Percentiles rank a stretch among this genome's conserved stretches.
phyloP scores from a whole-genome alignment of 1,140 invertebrate species.

The Dreissena polymorpha region DNA sequence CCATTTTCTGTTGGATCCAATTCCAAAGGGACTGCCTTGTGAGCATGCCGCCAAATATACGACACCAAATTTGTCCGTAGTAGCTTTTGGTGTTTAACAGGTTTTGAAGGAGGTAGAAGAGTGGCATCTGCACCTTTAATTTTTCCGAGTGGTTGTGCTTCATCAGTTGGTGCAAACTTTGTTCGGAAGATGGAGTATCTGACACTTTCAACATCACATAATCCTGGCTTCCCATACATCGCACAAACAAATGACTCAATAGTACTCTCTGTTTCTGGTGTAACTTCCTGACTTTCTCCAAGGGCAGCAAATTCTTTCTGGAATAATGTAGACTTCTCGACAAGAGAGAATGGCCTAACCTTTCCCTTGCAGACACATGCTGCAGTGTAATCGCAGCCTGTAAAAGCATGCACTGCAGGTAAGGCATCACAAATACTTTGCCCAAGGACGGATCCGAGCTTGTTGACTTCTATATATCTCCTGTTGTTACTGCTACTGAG shows the following conservation, averaged over 20 bases:
- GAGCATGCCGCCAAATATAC: slow-evolving; percentile 24
- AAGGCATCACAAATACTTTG: slow-evolving; percentile 24
- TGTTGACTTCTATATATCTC: slow-evolving; percentile 22
- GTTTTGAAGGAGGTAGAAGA: slow-evolving; percentile 30
- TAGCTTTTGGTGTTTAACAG: neutral
- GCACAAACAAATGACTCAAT: slow-evolving; percentile 28
- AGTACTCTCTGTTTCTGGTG: neutral
- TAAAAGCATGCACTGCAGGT: slow-evolving; percentile 41
- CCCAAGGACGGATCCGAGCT: slow-evolving; percentile 6
- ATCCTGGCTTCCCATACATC: slow-evolving; percentile 24
- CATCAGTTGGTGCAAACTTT: slow-evolving; percentile 28
- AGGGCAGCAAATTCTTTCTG: slow-evolving; percentile 4
- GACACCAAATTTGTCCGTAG: slow-evolving; percentile 1
- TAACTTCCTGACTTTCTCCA: neutral
- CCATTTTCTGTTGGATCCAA: neutral
- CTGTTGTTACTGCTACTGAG: slow-evolving; percentile 18
- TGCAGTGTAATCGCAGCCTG: slow-evolving; percentile 46
- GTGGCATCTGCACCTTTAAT: slow-evolving; percentile 36
- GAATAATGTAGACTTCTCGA: slow-evolving; percentile 13
- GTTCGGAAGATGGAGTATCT: slow-evolving; percentile 21
- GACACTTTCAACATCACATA: neutral
- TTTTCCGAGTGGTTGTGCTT: slow-evolving; percentile 10
- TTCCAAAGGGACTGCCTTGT: neutral
- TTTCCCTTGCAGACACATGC: slow-evolving; percentile 38
- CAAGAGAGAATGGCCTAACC: slow-evolving; percentile 1